A percentile compares a stretch with the other conserved stretches of the same genome.
phyloP scores from a whole-genome alignment of 2,113 vertebrate species.

The Hippocampus comes region DNA sequence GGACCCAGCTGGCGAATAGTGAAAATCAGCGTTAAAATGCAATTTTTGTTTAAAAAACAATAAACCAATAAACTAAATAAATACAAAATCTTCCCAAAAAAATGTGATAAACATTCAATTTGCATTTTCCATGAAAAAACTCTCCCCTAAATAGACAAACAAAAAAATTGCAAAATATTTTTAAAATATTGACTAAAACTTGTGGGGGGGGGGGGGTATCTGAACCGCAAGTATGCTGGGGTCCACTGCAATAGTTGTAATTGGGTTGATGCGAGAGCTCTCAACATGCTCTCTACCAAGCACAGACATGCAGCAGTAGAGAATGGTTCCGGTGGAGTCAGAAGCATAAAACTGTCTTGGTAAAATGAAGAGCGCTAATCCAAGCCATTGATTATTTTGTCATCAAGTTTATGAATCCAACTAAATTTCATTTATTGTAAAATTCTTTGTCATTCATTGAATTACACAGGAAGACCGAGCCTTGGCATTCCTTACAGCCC shows the following conservation, averaged over 20 bases:
- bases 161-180: too few species aligned
- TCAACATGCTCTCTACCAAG: background rate
- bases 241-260: background rate
- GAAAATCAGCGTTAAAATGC: too few species aligned
- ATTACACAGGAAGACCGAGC: background rate
- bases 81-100: too few species aligned
- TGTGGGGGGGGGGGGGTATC: too few species aligned
- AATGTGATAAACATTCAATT: too few species aligned
- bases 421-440: background rate
- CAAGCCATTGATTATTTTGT: background rate
- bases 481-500: conserved; percentile 44
- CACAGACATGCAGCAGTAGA: background rate
- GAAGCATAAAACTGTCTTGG: conserved; percentile 1
- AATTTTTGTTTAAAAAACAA: too few species aligned
- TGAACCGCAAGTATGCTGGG: too few species aligned
- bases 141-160: too few species aligned
- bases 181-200: too few species aligned
- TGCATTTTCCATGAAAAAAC: too few species aligned
- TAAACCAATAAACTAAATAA: too few species aligned
- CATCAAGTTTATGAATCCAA: background rate
- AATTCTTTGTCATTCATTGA: background rate
- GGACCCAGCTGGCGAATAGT: too few species aligned
- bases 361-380: background rate
- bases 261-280: background rate
- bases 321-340: background rate